These are phyloP conservation scores for Papilio protenor DNA, from an alignment of 2,888 invertebrate species.

Conservation along the genomic window DNA sequence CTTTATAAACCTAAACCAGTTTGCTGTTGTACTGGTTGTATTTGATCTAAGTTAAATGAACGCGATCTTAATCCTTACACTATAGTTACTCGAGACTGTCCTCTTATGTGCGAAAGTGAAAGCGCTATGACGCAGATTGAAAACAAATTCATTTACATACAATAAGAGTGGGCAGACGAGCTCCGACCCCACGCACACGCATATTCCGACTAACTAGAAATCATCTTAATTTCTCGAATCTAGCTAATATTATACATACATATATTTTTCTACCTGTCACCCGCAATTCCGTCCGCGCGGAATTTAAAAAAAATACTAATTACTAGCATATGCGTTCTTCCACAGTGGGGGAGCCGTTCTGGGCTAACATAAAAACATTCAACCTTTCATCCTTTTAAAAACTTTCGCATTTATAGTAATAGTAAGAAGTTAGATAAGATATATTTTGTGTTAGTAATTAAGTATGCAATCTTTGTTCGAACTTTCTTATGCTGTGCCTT, in stretches of 20 bases:
- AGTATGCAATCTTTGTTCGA: not conserved
- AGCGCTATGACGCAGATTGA: not conserved
- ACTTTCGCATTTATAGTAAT: too few species aligned
- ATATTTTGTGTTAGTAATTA: not conserved
- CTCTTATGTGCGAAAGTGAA: not conserved
- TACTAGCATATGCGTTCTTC: too few species aligned
- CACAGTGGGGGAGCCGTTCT: too few species aligned
- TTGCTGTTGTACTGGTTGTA: not conserved
- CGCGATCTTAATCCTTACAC: not conserved
- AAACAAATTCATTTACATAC: not conserved
- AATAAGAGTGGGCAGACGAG: not conserved
- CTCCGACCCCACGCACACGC: not conserved
- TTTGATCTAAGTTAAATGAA: not conserved
- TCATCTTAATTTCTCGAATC: not conserved
- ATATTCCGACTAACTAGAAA: not conserved
- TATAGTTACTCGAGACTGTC: not conserved
- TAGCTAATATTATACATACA: too few species aligned
- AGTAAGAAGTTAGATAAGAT: too few species aligned
- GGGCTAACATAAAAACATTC: too few species aligned
- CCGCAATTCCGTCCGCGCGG: too few species aligned
- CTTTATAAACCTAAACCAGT: not conserved
- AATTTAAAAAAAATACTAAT: too few species aligned
- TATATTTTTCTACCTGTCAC: too few species aligned
- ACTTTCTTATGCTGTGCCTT: not conserved
- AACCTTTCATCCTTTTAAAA: too few species aligned